phyloP scores from a whole-genome alignment of 53 echinoderm and acorn worm species.

The Paracentrotus lividus region DNA sequence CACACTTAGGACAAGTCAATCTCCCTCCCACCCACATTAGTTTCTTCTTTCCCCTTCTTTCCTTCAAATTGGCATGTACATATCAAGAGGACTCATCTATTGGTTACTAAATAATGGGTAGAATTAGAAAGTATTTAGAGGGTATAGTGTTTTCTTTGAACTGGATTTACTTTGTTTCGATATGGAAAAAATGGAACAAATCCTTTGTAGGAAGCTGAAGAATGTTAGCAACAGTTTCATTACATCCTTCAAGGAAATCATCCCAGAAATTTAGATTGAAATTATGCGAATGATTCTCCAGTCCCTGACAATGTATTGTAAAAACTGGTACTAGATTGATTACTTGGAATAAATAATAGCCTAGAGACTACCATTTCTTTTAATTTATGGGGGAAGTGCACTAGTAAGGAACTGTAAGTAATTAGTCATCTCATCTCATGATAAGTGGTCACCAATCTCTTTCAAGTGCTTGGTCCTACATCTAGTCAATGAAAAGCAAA shows the following conservation, averaged over 20 bases:
- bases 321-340: too few relatives aligned
- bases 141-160: background rate
- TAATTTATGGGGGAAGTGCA: background rate
- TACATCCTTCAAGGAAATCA: background rate
- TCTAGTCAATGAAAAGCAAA: background rate
- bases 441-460: background rate
- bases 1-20: background rate
- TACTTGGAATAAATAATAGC: background rate
- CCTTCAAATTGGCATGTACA: background rate
- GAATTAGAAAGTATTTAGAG: background rate
- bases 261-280: background rate
- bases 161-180: background rate
- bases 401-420: background rate
- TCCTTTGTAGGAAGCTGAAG: background rate
- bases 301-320: background rate
- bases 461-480: background rate
- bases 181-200: background rate
- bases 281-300: background rate
- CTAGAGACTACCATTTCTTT: background rate
- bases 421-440: background rate
- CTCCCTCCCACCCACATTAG: background rate
- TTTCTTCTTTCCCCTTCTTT: background rate
- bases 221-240: too few relatives aligned
- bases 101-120: background rate
- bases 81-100: background rate